A percentile compares a stretch with the other conserved stretches of the same genome.
phyloP scores from a whole-genome alignment of 2,797 vertebrate genomes.

The Galago senegalensis region DNA sequence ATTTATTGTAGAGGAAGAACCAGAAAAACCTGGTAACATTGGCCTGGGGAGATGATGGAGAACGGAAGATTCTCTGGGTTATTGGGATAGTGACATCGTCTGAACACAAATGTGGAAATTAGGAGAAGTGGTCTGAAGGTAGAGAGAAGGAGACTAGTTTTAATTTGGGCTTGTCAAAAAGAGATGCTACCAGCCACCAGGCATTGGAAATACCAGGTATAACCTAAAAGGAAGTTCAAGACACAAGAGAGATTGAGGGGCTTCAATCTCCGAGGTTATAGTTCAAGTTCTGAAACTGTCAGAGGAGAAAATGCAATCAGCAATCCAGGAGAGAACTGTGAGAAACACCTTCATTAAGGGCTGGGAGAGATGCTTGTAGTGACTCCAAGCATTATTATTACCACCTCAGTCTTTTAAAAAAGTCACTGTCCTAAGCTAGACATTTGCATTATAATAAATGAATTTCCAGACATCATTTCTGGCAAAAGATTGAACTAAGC shows the following conservation, averaged over 20 bases:
- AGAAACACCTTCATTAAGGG: not conserved
- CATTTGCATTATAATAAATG: not conserved
- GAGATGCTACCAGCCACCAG: not conserved
- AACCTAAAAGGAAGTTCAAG: not conserved
- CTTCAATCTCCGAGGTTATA: not conserved
- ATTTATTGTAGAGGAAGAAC: not conserved
- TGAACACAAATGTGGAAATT: not conserved
- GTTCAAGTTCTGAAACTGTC: not conserved
- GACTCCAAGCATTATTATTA: not conserved
- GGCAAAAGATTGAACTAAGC: constrained; percentile 23
- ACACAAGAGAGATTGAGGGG: not conserved
- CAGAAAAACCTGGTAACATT: not conserved
- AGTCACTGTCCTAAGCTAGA: not conserved
- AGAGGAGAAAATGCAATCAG: not conserved
- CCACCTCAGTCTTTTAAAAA: not conserved
- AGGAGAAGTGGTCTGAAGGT: not conserved
- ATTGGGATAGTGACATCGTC: not conserved
- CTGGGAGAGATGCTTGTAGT: no score
- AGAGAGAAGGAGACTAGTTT: not conserved
- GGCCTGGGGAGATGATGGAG: not conserved
- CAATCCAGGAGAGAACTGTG: not conserved
- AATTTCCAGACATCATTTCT: constrained; percentile 49
- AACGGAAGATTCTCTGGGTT: not conserved
- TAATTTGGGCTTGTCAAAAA: not conserved
- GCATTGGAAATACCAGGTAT: not conserved